phyloP scores from a whole-genome alignment of 2,888 invertebrate genomes.

The Platerodrilus igneus region DNA sequence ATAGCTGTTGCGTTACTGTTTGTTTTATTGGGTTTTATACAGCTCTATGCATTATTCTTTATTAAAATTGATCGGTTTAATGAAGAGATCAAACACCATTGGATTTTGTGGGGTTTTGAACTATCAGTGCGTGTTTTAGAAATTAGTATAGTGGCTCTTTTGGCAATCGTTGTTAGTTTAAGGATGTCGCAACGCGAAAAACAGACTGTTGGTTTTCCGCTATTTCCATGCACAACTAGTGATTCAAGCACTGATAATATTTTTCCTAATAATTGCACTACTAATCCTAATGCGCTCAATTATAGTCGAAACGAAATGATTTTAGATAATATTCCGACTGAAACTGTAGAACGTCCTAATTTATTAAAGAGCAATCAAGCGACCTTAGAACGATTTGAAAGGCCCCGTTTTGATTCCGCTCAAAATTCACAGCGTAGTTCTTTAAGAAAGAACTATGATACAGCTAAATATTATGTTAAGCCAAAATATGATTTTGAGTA shows the following conservation, averaged over 20 bases:
- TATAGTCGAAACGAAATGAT: conserved; percentile 59
- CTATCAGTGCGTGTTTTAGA: conserved; percentile 80
- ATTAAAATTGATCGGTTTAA: conserved; percentile 52
- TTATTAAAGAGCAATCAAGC: conserved; percentile 57
- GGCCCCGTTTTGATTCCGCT: conserved; percentile 51
- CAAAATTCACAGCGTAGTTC: conserved; percentile 40
- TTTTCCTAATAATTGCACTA: conserved; percentile 81
- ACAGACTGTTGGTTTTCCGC: conserved; percentile 64
- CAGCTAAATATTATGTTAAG: conserved; percentile 44
- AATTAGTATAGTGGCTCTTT: conserved; percentile 77
- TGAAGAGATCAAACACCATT: conserved; percentile 65
- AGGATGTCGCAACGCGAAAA: conserved; percentile 68
- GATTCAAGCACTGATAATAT: conserved; percentile 82
- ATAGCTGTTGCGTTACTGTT: conserved; percentile 82
- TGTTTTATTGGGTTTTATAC: conserved; percentile 75
- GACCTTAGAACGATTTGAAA: conserved; percentile 57
- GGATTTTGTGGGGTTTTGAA: conserved; percentile 92
- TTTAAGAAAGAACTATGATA: conserved; percentile 40
- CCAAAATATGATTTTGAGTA: conserved; percentile 43
- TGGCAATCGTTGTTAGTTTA: conserved; percentile 81
- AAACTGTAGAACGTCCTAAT: conserved; percentile 51
- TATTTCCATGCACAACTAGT: conserved; percentile 77
- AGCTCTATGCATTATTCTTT: conserved; percentile 75
- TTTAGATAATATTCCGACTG: conserved; percentile 48
- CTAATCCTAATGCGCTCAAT: conserved; percentile 79